A percentile compares a stretch with the other conserved stretches of the same genome.
phyloP scores from a whole-genome alignment of 2,113 vertebrate genomes.

The Lophotis ruficrista region DNA sequence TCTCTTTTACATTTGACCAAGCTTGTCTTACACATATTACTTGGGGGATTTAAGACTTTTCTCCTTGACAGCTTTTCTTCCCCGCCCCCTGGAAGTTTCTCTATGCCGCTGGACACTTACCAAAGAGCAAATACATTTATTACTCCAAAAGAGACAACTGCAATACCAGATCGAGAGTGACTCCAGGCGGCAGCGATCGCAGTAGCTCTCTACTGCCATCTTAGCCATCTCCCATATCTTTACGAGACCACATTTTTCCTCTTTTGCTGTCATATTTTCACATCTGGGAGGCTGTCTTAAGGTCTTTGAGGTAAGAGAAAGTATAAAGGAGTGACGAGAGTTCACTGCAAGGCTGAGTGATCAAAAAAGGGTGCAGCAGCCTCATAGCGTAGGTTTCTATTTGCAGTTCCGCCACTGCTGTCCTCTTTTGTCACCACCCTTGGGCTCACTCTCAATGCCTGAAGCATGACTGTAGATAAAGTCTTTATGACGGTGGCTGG shows the following conservation, averaged over 20 bases:
- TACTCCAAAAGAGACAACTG: not conserved
- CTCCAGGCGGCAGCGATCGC: not conserved
- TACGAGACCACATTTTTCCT: not conserved
- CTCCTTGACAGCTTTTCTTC: not conserved
- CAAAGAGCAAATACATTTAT: not conserved
- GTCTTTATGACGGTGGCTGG: not conserved
- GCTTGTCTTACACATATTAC: not conserved
- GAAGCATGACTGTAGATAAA: not conserved
- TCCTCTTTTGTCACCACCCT: not conserved
- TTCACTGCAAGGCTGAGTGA: not conserved
- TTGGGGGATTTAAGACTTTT: not conserved
- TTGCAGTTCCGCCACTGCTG: not conserved
- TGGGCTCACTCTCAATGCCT: not conserved
- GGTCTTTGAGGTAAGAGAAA: not conserved
- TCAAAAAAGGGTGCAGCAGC: not conserved
- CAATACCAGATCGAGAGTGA: not conserved
- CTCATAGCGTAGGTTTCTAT: not conserved
- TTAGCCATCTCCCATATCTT: not conserved
- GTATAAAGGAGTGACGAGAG: not conserved
- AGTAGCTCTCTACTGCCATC: not conserved
- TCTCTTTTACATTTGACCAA: not conserved
- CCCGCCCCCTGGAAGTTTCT: not conserved
- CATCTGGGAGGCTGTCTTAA: not conserved
- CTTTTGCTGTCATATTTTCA: not conserved
- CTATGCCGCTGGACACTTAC: accelerated